Base-by-base conservation (phyloP, 2,888 invertebrate genomes). In the Heteropelma amictum region DNA sequence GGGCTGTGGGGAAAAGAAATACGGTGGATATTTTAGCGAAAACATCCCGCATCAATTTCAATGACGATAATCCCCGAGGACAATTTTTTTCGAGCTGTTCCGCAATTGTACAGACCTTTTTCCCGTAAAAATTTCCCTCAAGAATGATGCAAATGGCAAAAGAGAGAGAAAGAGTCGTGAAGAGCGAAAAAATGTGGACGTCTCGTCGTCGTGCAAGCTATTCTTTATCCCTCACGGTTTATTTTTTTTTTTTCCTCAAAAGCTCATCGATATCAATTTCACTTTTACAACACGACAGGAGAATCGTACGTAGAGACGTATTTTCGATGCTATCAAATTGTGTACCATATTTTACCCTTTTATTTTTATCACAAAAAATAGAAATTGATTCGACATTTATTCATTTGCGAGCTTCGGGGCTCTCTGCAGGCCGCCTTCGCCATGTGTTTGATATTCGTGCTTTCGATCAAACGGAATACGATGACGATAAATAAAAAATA, bases 231-330 rank as follows among this genome's bases (percentile, higher is more conserved):
- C 30, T 19, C 12, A 17, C 26, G 8, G 28, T n/a, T n/a, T n/a
- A n/a, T n/a, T n/a, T n/a, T 10, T 30, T 42, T 58, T 19, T 30
- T 42, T 42, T 10, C 7, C 56, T 56, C 8, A 8, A 35, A 33
- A 28, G 26, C 40, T 64, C 56, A 61, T 64, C 71, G 71, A 71
- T 71, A 71, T 71, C 51, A 49, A 71, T 64, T 71, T 64, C 64
- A 38, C 30, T 51, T 49, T 28, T 4, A 56, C 38, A 56, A 35
- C 14, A 56, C 23, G 23, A 38, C 35, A 23, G 7, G 56, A 38
- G 10, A 17, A 14, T n/a, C 3, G n/a, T n/a, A n/a, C n/a, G n/a
- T n/a, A 21, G 14, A 42, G 30, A 19, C 2, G 42, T 58, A 28
- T 42, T 17, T 47, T 54, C n/a, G 63, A 8, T 30, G 35, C 47